phyloP scores from a whole-genome alignment of 2,888 invertebrate genomes.

The Celastrina argiolus region DNA sequence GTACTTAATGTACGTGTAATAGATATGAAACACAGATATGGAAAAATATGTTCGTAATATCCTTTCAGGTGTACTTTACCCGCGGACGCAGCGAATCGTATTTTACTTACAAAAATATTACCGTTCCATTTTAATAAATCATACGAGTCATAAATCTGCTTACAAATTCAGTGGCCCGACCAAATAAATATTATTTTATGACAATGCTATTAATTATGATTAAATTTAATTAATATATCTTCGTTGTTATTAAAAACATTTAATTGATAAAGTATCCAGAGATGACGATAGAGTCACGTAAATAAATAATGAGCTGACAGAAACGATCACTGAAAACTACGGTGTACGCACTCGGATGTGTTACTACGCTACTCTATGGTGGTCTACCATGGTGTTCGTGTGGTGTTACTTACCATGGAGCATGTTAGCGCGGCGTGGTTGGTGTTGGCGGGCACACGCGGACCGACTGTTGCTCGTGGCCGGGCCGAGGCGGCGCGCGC shows the following conservation, averaged over 20 bases:
- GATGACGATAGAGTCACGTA: conserved; percentile 45
- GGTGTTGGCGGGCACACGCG: conserved; percentile 61
- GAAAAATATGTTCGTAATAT: conserved; percentile 9
- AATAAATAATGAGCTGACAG: conserved; percentile 59
- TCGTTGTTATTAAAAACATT: background rate
- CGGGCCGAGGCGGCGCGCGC: conserved; percentile 64
- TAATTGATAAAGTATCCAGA: background rate
- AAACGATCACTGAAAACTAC: conserved; percentile 60
- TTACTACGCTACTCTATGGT: conserved; percentile 37
- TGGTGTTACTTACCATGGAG: conserved; percentile 58
- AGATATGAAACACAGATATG: background rate
- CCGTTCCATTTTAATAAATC: conserved; percentile 17
- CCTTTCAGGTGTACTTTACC: conserved; percentile 10
- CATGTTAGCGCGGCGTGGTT: conserved; percentile 58
- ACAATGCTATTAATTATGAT: background rate
- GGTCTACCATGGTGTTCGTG: conserved; percentile 39
- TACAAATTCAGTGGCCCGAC: background rate
- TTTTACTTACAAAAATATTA: conserved; percentile 9
- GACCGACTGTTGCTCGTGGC: conserved; percentile 73
- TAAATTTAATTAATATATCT: background rate
- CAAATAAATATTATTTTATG: background rate
- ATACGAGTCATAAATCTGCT: conserved; percentile 9
- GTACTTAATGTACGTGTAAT: background rate
- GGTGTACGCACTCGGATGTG: conserved; percentile 28
- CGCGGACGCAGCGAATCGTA: conserved; percentile 6